A percentile compares a stretch with the other conserved stretches of the same genome.
These are phyloP conservation scores for Aphaenogaster floridana DNA, from an alignment of 1,140 invertebrate genomes.

Conservation along the genomic window DNA sequence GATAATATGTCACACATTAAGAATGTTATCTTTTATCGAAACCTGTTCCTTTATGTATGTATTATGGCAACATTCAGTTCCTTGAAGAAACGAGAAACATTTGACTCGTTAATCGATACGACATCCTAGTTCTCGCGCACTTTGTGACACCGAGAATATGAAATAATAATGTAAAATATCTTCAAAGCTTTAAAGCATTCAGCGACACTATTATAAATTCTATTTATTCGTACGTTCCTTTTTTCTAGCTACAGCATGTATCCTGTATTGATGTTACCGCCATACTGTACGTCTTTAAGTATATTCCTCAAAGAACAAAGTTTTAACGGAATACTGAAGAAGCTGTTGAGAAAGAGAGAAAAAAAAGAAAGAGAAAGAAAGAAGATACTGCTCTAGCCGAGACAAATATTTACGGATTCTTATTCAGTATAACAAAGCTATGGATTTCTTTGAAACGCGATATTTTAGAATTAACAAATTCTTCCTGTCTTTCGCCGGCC, in stretches of 20 bases:
- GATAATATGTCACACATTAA: not conserved
- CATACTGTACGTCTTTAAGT: not conserved
- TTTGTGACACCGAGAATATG: not conserved
- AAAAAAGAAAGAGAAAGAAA: not conserved
- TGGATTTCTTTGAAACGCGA: constrained; percentile 54
- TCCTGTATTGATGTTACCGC: not conserved
- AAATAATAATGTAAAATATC: constrained; percentile 28
- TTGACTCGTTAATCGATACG: constrained; percentile 12
- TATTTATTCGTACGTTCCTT: constrained; percentile 14
- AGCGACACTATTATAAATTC: constrained; percentile 5
- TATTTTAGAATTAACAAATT: constrained; percentile 50
- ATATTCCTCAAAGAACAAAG: not conserved
- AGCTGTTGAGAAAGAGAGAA: not conserved
- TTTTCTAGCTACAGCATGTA: not conserved
- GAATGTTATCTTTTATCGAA: not conserved
- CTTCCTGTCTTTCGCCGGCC: not conserved
- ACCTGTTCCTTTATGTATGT: not conserved
- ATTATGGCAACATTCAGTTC: not conserved
- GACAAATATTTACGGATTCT: constrained; percentile 12
- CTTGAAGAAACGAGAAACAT: not conserved
- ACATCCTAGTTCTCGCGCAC: not conserved
- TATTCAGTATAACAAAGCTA: constrained; percentile 20
- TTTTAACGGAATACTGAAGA: constrained; percentile 39
- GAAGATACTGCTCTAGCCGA: not conserved
- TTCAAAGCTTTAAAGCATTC: constrained; percentile 6